phyloP scores from a whole-genome alignment of 2,888 invertebrate species.

The Nomada ferruginata region DNA sequence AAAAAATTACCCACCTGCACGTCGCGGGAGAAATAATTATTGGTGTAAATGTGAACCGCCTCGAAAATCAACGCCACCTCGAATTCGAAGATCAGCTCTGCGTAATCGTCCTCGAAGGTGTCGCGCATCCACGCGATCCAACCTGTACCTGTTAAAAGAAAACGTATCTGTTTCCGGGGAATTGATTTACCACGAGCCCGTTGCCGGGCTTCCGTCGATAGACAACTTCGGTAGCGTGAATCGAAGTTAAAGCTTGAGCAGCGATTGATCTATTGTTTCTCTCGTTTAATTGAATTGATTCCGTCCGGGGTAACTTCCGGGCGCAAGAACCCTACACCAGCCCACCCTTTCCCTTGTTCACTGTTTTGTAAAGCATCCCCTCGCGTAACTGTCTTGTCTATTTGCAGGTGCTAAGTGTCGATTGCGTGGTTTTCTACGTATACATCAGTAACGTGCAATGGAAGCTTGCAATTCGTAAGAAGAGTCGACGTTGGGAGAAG shows the following conservation, averaged over 20 bases:
- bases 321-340: slow-evolving; percentile 26
- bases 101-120: slow-evolving; percentile 85
- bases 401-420: slow-evolving; percentile 49
- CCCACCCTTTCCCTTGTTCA: neutral
- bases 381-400: slow-evolving; percentile 3
- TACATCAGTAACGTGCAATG: neutral
- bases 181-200: slow-evolving; percentile 29
- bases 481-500: neutral
- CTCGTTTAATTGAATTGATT: slow-evolving; percentile 62
- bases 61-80: slow-evolving; percentile 89
- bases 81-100: slow-evolving; percentile 90
- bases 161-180: slow-evolving; percentile 30
- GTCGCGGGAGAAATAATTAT: slow-evolving; percentile 89
- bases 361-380: slow-evolving; percentile 41
- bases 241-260: slow-evolving; percentile 43
- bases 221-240: slow-evolving; percentile 45
- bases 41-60: slow-evolving; percentile 88
- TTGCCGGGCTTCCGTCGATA: neutral
- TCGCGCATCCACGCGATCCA: slow-evolving; percentile 92
- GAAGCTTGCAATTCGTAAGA: neutral
- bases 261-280: slow-evolving; percentile 60
- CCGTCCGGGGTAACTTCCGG: slow-evolving; percentile 40
- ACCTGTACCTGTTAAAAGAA: slow-evolving; percentile 86
- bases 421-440: neutral
- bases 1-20: slow-evolving; percentile 86